Evolutionary conservation across 2,797 vertebrate genomes (phyloP), one percentile per base, ranked within the genome.

Genomic region (Poecilia picta): DNA sequence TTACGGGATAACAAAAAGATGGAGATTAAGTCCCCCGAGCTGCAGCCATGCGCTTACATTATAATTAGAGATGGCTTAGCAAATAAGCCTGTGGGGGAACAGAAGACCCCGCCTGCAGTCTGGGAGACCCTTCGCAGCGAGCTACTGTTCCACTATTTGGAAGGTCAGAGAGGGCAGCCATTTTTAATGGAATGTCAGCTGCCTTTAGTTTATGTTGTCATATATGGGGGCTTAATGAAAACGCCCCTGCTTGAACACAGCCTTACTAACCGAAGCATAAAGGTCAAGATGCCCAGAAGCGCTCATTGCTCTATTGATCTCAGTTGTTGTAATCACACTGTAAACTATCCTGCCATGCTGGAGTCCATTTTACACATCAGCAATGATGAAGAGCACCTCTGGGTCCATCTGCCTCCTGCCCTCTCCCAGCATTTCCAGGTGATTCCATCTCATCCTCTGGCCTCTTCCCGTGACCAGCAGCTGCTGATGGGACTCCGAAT

Each of bases 381-480:
- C 18, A 45, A 45, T 71, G 73, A 68, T 72, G 62, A 86, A 47
- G 55, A 13, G 68, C 72, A 55, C 62, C 64, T 73, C 31, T 0
- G 66, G 73, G 57, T 76, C 55, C 62, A 8, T 5, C 0, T 28
- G 55, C 53, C 47, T 28, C 5, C 3, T 75, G 72, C 68, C 33
- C 77, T 79, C 33, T 33, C 33, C 33, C 5, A 20, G 45, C 53
- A 41, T 57, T 45, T 79, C 16, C 12, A 53, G n/a, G 57, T 53
- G 76, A 83, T 74, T 73, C 49, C 16, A 4, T 76, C 51, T 1
- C 51, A 25, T 10, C 23, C 62, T 41, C 41, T 68, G 49, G 77
- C 79, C 75, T 81, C 74, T 23, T 80, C 51, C 71, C 0, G 0
- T 79, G 89, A 94, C 74, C 91, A 91, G 92, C 93, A 93, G 83